Conservation (phyloP, 2,797 vertebrate species). For the Schizothorax lantsangensis region DNA sequence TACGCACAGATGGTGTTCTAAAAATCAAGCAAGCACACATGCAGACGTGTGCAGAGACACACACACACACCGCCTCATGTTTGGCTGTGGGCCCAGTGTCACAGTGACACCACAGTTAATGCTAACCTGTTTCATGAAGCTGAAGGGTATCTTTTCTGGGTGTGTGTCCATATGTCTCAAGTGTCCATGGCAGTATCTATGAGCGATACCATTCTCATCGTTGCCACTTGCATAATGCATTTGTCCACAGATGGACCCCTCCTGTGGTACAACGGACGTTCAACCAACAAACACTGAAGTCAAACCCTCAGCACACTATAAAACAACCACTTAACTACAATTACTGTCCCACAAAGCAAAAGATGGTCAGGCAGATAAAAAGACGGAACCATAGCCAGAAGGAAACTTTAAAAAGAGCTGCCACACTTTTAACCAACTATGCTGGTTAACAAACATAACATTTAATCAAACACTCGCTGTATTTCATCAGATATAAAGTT, state of each 20-base stretch:
- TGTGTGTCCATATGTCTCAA: constrained; percentile 20
- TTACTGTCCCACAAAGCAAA: constrained; percentile 17
- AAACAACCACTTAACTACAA: constrained; percentile 27
- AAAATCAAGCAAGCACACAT: background rate
- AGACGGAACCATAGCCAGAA: background rate
- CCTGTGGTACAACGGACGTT: background rate
- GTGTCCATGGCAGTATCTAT: background rate
- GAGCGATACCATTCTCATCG: background rate
- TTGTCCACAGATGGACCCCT: background rate
- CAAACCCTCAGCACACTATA: constrained; percentile 17
- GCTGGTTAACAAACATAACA: constrained; percentile 10
- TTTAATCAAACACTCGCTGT: background rate
- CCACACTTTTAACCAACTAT: background rate
- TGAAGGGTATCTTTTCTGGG: constrained; percentile 9
- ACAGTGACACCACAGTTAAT: constrained; percentile 23
- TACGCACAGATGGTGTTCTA: constrained; percentile 12
- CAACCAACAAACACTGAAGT: constrained; percentile 15
- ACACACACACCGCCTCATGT: constrained; percentile 1
- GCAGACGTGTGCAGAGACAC: background rate
- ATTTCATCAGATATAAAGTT: background rate
- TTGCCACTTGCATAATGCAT: background rate
- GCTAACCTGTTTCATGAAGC: constrained; percentile 9
- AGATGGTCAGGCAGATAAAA: constrained; percentile 9
- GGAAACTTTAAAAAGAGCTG: constrained; percentile 1
- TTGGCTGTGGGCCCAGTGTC: background rate